These are phyloP conservation scores for Babyrousa celebensis DNA, from an alignment of 2,797 vertebrate species.

Conservation along the genomic window DNA sequence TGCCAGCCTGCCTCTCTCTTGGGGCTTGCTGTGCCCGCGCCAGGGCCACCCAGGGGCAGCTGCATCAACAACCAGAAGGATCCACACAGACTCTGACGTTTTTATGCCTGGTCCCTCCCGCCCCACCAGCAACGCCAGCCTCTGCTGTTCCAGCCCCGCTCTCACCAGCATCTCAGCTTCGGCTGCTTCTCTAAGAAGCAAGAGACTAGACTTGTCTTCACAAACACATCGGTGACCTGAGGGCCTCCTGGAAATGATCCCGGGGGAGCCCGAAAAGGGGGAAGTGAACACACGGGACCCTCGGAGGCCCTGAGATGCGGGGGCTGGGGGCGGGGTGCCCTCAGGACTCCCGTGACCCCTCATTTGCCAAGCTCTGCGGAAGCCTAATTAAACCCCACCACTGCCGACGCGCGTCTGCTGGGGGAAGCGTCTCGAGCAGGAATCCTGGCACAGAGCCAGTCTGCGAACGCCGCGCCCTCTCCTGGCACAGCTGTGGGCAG, in stretches of 20 bases:
- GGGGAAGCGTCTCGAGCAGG: fast-evolving
- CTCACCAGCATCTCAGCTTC: neutral
- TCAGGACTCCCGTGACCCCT: neutral
- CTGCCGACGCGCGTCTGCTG: neutral
- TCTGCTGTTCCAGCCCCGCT: neutral
- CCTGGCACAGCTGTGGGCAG: fast-evolving
- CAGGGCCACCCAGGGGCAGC: too few relatives aligned
- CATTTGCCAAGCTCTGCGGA: neutral
- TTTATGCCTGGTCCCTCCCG: fast-evolving
- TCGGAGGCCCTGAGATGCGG: neutral
- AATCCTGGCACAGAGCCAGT: neutral
- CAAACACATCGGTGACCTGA: fast-evolving
- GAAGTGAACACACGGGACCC: fast-evolving
- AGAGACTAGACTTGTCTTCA: neutral
- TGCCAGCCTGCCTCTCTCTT: slow-evolving; percentile 63
- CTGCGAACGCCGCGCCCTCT: neutral
- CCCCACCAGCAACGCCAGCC: neutral
- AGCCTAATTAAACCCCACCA: neutral
- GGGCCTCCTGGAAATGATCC: fast-evolving
- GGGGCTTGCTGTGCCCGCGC: fast-evolving
- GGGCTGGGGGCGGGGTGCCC: neutral
- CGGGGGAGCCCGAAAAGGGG: fast-evolving
- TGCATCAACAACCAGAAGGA: neutral
- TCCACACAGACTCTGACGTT: fast-evolving
- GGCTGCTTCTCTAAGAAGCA: neutral